phyloP scores from a whole-genome alignment of 1,140 invertebrate genomes.

The Piezodorus guildinii region DNA sequence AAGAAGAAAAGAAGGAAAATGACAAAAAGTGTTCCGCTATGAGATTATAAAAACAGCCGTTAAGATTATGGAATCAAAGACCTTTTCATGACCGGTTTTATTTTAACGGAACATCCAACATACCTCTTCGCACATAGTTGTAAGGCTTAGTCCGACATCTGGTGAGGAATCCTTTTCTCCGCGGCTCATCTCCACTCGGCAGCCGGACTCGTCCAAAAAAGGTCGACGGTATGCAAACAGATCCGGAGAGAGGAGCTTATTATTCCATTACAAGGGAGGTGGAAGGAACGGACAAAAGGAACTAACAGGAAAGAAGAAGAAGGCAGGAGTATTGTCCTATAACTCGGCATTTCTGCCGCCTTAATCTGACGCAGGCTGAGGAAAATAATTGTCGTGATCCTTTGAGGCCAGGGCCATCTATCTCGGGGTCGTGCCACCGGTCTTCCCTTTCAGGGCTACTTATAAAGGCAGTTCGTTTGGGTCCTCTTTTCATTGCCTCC shows the following conservation, averaged over 20 bases:
- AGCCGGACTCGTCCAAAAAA: conserved; percentile 4
- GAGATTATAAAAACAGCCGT: too few relatives aligned
- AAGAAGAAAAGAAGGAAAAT: too few relatives aligned
- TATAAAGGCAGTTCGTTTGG: not conserved
- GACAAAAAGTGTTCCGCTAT: too few relatives aligned
- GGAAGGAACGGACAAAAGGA: not conserved
- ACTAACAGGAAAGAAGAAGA: not conserved
- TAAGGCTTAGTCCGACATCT: not conserved
- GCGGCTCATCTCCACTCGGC: not conserved
- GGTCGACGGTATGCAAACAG: conserved; percentile 7
- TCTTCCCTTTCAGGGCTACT: not conserved
- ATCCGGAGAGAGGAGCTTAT: conserved; percentile 1
- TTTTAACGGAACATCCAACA: conserved; percentile 4
- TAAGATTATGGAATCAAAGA: not conserved
- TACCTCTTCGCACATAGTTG: not conserved
- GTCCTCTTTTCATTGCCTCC: not conserved
- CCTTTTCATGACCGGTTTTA: not conserved
- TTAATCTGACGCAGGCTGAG: not conserved
- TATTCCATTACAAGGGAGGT: conserved; percentile 10
- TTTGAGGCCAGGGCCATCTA: not conserved
- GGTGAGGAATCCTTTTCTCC: conserved; percentile 12
- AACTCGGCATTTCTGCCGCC: conserved; percentile 3
- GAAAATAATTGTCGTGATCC: conserved; percentile 7
- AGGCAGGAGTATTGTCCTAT: not conserved
- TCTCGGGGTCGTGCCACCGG: not conserved